A percentile compares a stretch with the other conserved stretches of the same genome.
Conservation (phyloP, 1,140 invertebrate species). For the Bombyx mori region DNA sequence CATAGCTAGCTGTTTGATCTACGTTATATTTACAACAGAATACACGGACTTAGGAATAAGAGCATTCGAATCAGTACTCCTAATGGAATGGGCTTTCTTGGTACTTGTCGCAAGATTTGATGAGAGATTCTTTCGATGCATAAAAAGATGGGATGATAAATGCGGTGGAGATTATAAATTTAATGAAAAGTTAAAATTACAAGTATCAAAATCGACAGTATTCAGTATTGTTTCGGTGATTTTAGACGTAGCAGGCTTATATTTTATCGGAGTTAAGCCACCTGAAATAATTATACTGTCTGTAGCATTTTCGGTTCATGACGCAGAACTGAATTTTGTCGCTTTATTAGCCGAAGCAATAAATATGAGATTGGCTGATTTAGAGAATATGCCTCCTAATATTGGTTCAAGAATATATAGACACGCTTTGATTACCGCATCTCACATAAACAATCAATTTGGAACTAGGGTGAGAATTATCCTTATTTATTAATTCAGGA, state of each 20-base stretch:
- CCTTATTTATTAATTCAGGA: too few relatives aligned
- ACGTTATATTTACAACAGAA: constrained; percentile 6
- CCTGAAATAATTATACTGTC: constrained; percentile 14
- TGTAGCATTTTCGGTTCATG: constrained; percentile 28
- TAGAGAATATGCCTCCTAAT: constrained; percentile 11
- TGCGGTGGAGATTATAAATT: constrained; percentile 16
- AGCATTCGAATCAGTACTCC: constrained; percentile 17
- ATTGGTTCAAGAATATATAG: constrained; percentile 28
- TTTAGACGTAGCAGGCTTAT: constrained; percentile 22
- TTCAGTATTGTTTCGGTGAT: constrained; percentile 17
- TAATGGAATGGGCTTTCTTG: constrained; percentile 18
- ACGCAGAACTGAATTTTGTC: constrained; percentile 32
- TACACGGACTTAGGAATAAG: constrained; percentile 4
- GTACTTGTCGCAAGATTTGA: constrained; percentile 5
- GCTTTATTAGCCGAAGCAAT: constrained; percentile 26
- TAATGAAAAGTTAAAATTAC: constrained; percentile 9
- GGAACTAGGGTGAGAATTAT: constrained; percentile 22
- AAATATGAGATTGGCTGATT: constrained; percentile 25
- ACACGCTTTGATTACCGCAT: constrained; percentile 25
- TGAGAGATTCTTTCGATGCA: constrained; percentile 12
- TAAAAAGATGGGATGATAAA: constrained; percentile 29
- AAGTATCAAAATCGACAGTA: constrained; percentile 5
- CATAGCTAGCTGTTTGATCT: constrained; percentile 4
- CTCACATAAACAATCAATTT: constrained; percentile 32
- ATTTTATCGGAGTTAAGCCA: constrained; percentile 10